Percentiles rank a stretch among this genome's conserved stretches.
phyloP scores from a whole-genome alignment of 92 coral and sea anemone genomes.

The Actinostola sp. region DNA sequence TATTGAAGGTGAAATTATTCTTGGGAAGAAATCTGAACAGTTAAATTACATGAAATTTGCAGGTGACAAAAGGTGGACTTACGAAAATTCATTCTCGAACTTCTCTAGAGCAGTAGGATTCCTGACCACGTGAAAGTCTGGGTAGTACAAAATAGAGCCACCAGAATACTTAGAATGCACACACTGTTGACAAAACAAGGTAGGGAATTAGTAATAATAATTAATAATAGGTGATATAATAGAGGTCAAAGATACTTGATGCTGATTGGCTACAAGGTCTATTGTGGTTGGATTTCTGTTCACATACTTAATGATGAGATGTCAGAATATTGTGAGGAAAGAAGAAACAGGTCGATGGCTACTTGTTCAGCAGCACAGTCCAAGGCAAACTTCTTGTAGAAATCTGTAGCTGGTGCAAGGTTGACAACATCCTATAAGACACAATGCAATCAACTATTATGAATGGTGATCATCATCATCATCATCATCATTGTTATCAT shows the following conservation, averaged over 20 bases:
- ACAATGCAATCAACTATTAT: background rate
- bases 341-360: conserved; percentile 87
- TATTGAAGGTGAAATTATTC: no score
- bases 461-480: background rate
- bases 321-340: conserved; percentile 91
- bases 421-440: conserved; percentile 79
- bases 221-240: background rate
- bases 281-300: background rate
- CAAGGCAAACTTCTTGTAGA: conserved; percentile 97
- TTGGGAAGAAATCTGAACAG: no score
- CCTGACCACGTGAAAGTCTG: conserved; percentile 82
- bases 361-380: conserved; percentile 99
- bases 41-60: background rate
- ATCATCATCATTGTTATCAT: no score
- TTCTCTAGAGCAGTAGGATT: conserved; percentile 85
- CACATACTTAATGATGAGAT: conserved; percentile 84
- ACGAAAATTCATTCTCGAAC: conserved; percentile 91
- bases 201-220: background rate
- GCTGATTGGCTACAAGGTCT: no score
- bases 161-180: conserved; percentile 99
- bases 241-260: no score
- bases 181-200: conserved; percentile 59
- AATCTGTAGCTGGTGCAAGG: conserved; percentile 97
- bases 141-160: conserved; percentile 86
- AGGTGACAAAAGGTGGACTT: conserved; percentile 28